Evolutionary conservation across 1,140 invertebrate species (phyloP).

Genomic region (Lerema accius): DNA sequence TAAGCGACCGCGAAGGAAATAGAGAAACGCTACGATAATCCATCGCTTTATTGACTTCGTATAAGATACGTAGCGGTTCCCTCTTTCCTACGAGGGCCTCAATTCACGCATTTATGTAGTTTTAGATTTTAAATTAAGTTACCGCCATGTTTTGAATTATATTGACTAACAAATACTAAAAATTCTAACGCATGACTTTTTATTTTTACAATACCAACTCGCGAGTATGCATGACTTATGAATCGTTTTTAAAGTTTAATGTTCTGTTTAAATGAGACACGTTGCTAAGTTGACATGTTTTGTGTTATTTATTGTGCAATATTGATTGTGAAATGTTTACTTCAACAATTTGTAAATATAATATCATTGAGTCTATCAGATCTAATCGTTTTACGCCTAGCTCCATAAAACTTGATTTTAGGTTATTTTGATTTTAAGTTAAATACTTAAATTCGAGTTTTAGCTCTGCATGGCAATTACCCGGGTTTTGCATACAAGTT

Average conservation of each 20-base stretch:
- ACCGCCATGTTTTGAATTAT: conserved; percentile 63
- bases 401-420: conserved; percentile 79
- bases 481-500: conserved; percentile 76
- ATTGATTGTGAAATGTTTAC: conserved; percentile 73
- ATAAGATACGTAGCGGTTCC: conserved; percentile 56
- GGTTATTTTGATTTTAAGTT: conserved; percentile 41
- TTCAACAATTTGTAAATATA: conserved; percentile 71
- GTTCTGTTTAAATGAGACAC: conserved; percentile 56
- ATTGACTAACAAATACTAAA: conserved; percentile 80
- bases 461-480: conserved; percentile 77
- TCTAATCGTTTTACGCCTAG: conserved; percentile 61
- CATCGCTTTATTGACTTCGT: conserved; percentile 58
- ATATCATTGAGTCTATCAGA: conserved; percentile 43
- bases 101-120: conserved; percentile 55
- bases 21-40: conserved; percentile 60
- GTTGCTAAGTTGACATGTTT: conserved; percentile 52
- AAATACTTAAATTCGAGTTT: conserved; percentile 73
- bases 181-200: conserved; percentile 78
- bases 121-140: conserved; percentile 43
- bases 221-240: conserved; percentile 75
- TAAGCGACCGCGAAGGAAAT: conserved; percentile 59
- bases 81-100: conserved; percentile 59
- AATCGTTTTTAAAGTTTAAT: conserved; percentile 45
- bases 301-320: conserved; percentile 50
- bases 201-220: conserved; percentile 73